Percentiles rank a stretch among this genome's conserved stretches.
Conservation (phyloP, 1,140 invertebrate genomes). For the Tetraneura akinire region DNA sequence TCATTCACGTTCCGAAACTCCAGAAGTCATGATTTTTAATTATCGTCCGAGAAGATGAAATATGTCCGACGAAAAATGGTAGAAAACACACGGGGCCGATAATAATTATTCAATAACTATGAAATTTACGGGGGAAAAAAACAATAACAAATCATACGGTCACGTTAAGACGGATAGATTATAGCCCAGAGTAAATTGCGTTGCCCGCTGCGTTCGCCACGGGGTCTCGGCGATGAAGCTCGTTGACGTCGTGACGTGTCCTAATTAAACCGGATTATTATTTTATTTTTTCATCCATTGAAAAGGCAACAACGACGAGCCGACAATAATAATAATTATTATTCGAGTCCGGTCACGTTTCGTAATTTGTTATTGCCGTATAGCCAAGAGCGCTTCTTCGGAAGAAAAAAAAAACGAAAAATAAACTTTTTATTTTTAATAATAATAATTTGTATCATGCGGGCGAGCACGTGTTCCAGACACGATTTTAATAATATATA, state of each 20-base stretch:
- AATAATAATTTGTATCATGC: conserved; percentile 3
- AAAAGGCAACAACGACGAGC: conserved; percentile 14
- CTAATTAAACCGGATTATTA: conserved; percentile 46
- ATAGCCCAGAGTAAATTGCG: conserved; percentile 11
- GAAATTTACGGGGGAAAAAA: background rate
- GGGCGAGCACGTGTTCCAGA: conserved; percentile 43
- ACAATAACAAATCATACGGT: background rate
- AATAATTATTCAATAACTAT: conserved; percentile 35
- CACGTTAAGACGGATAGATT: conserved; percentile 17
- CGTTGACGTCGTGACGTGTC: conserved; percentile 35
- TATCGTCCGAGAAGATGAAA: background rate
- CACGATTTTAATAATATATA: conserved; percentile 31
- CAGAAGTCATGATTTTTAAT: conserved; percentile 41
- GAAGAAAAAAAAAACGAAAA: background rate
- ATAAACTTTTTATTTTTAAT: background rate
- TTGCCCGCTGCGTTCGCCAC: conserved; percentile 16
- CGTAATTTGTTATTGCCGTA: conserved; percentile 11
- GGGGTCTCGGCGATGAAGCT: conserved; percentile 4
- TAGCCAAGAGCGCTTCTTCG: background rate
- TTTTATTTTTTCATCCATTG: background rate
- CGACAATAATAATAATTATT: conserved; percentile 32
- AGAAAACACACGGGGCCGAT: background rate
- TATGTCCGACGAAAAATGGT: background rate
- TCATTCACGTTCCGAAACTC: background rate
- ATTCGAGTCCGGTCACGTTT: conserved; percentile 47